Base-by-base conservation (phyloP, 92 coral and sea anemone genomes). In the Pocillopora meandrina region DNA sequence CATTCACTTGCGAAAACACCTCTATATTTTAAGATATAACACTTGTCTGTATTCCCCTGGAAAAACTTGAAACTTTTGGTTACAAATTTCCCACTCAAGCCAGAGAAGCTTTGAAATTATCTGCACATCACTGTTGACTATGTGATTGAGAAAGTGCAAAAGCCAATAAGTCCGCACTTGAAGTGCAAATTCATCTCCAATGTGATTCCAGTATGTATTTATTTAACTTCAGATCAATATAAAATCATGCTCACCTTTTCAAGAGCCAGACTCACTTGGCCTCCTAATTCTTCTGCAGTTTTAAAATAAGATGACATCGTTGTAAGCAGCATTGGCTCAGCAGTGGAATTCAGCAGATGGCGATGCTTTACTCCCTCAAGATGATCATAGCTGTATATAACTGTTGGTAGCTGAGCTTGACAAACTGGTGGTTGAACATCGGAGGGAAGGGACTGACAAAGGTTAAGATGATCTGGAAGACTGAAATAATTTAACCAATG, bases 341-440 rank as follows among this genome's bases (percentile, higher is more conserved):
- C 61, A 18, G 79, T 82, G 77, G 89, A 84, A 19, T 88, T 92
- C 61, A 96, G 19, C 71, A 79, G 90, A 72, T 92, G 92, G 21
- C 98, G 89, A 11, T 57, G 79, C 74, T 72, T 87, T 12, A 96
- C 88, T 65, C 98, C 98, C 33, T 90, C 93, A 20, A 96, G 92
- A 81, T 96, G 98, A 34, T 96, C 98, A 93, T 83, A 94, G 16
- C 94, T 93, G 9, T 78, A 79, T 77, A 96, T 86, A 36, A 93
- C 79, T 78, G 89, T 90, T 21, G 98, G 95, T 23, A 90, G 84
- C 31, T 84, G 78, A 6, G 84, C 85, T 12, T 71, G 82, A 59
- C 98, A 96, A 55, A 80, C 64, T 4, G 98, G 98, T 12, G 93
- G 89, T 62, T 86, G 90, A n/a, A 85, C 74, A 13, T 89, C 79